Conservation (phyloP, 1,140 invertebrate species). For the Drosophila repleta region DNA sequence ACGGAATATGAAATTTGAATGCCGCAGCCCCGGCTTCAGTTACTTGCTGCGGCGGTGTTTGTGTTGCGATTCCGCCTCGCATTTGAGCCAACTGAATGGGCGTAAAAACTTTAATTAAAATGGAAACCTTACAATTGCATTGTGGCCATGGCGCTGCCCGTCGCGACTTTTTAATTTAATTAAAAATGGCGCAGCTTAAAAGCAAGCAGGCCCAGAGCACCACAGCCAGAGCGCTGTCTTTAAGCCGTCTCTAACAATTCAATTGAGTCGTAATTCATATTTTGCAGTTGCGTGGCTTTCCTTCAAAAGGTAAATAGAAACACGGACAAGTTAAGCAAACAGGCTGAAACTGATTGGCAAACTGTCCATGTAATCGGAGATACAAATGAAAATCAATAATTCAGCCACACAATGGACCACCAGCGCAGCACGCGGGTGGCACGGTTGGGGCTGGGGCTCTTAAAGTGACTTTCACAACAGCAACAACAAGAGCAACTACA, state of each 20-base stretch:
- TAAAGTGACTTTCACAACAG: conserved; percentile 54
- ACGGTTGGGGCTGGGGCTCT: conserved; percentile 31
- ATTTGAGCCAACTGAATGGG: conserved; percentile 59
- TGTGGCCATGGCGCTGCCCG: conserved; percentile 50
- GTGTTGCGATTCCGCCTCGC: conserved; percentile 58
- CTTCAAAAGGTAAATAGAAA: conserved; percentile 49
- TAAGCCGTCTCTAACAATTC: conserved; percentile 33
- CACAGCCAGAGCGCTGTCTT: conserved; percentile 21
- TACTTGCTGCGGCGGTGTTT: conserved; percentile 42
- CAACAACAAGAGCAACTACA: conserved; percentile 13
- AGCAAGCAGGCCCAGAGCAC: conserved; percentile 25
- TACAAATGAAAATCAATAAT: conserved; percentile 80
- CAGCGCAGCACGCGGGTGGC: conserved; percentile 1
- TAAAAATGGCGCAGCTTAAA: conserved; percentile 60
- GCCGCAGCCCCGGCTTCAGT: conserved; percentile 14
- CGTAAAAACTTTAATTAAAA: conserved; percentile 81
- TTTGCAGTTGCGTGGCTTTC: conserved; percentile 26
- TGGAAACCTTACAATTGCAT: conserved; percentile 80
- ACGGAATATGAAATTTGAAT: conserved; percentile 74
- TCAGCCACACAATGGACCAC: conserved; percentile 62
- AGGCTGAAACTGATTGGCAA: conserved; percentile 50
- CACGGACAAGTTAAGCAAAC: conserved; percentile 21
- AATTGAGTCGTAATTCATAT: conserved; percentile 21
- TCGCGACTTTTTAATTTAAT: conserved; percentile 76
- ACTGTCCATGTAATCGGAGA: conserved; percentile 59